phyloP scores from a whole-genome alignment of 2,113 vertebrate species.

The Melanotaenia duboulayi region DNA sequence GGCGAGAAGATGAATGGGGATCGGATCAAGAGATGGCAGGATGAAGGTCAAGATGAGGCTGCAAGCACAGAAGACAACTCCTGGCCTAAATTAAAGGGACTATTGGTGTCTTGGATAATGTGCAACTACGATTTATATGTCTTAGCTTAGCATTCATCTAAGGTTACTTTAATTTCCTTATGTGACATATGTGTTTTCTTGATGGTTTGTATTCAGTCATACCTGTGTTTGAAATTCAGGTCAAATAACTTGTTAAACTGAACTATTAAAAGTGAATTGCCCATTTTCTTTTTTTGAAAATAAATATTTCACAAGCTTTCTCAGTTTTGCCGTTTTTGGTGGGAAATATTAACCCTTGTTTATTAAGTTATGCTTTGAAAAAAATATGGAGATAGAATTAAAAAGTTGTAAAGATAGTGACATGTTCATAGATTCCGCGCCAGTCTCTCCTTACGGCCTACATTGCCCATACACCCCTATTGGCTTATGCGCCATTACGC shows the following conservation, averaged over 20 bases:
- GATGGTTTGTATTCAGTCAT: background rate
- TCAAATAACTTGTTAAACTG: too few relatives aligned
- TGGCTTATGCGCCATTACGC: background rate
- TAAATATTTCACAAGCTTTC: too few relatives aligned
- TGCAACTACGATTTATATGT: background rate
- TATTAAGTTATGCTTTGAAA: too few relatives aligned
- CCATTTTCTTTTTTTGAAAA: too few relatives aligned
- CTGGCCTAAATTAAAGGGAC: background rate
- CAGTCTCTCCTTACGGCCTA: constrained; percentile 5
- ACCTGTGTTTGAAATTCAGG: background rate
- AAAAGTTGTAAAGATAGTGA: too few relatives aligned
- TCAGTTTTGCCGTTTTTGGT: too few relatives aligned
- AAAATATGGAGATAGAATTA: too few relatives aligned
- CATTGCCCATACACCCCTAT: constrained; percentile 11
- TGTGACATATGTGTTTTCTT: constrained; percentile 32
- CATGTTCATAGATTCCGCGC: too few relatives aligned
- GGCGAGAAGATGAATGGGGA: background rate
- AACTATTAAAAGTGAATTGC: too few relatives aligned
- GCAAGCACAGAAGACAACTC: background rate
- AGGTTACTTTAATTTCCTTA: background rate
- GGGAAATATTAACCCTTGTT: too few relatives aligned
- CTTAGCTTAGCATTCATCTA: background rate
- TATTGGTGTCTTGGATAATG: background rate
- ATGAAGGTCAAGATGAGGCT: background rate
- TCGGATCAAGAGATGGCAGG: background rate